Conservation (phyloP, 1,140 invertebrate genomes). For the Heliconius himera region DNA sequence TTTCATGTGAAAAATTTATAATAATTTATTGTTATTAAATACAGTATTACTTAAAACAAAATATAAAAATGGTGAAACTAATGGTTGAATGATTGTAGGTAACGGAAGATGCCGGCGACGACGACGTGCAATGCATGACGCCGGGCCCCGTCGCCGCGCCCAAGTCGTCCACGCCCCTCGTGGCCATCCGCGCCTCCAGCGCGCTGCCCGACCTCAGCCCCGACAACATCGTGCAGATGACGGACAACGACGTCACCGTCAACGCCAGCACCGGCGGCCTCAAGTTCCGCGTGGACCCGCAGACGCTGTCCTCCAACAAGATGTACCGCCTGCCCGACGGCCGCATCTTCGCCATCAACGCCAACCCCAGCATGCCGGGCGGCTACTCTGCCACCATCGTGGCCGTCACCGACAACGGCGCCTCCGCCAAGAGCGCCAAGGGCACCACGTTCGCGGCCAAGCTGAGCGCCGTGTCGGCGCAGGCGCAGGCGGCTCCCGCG, state of each 20-base stretch:
- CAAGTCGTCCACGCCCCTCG: conserved; percentile 25
- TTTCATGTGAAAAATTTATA: neutral
- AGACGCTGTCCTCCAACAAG: conserved; percentile 77
- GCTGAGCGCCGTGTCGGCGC: conserved; percentile 64
- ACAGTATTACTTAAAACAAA: neutral
- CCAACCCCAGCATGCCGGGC: conserved; percentile 76
- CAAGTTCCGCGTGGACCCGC: conserved; percentile 78
- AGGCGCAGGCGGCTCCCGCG: conserved; percentile 75
- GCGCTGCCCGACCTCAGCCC: conserved; percentile 47
- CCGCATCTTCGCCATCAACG: conserved; percentile 78
- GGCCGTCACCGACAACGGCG: conserved; percentile 58
- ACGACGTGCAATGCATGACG: conserved; percentile 78
- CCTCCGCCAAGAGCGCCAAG: conserved; percentile 44
- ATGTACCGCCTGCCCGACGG: conserved; percentile 80
- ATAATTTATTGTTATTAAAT: too few relatives aligned
- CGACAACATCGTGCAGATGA: conserved; percentile 79
- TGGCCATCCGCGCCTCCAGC: conserved; percentile 36
- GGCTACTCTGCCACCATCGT: conserved; percentile 81
- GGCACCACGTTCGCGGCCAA: conserved; percentile 65
- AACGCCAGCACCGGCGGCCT: conserved; percentile 74
- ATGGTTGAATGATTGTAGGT: conserved; percentile 48
- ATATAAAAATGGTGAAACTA: neutral
- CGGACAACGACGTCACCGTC: conserved; percentile 77
- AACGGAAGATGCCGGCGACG: conserved; percentile 67
- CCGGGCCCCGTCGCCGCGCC: conserved; percentile 52